Conservation (phyloP, 2,888 invertebrate genomes). For the Acleris emargana region DNA sequence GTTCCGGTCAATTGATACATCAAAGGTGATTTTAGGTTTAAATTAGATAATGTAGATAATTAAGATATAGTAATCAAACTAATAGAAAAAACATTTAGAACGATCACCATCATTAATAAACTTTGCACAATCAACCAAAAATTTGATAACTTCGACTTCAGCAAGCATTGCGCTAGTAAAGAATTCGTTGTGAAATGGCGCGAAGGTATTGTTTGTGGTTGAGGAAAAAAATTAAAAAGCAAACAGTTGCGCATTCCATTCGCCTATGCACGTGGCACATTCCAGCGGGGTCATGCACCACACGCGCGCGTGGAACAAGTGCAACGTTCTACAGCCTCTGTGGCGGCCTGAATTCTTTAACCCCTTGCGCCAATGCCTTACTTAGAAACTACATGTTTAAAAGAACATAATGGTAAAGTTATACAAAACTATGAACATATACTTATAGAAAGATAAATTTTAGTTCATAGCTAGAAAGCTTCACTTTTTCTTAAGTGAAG, state of each 20-base stretch:
- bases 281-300: conserved; percentile 81
- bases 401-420: not conserved
- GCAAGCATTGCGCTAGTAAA: conserved; percentile 66
- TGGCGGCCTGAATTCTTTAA: conserved; percentile 24
- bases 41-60: not conserved
- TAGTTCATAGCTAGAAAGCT: too few relatives aligned
- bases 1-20: conserved; percentile 30
- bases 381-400: not conserved
- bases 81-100: not conserved
- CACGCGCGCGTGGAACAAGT: conserved; percentile 78
- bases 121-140: too few relatives aligned
- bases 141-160: too few relatives aligned
- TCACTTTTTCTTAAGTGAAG: too few relatives aligned
- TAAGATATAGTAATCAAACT: not conserved
- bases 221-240: conserved; percentile 73
- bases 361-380: conserved; percentile 19
- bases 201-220: conserved; percentile 78
- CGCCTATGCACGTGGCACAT: conserved; percentile 81
- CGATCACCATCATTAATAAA: too few relatives aligned
- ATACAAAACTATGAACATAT: too few relatives aligned
- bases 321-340: conserved; percentile 54
- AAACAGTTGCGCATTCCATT: conserved; percentile 82
- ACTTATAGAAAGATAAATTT: too few relatives aligned
- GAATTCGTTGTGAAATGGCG: conserved; percentile 78
- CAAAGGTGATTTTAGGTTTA: conserved; percentile 11